Base-by-base conservation (phyloP, 2,113 vertebrate genomes). In the Callocephalon fimbriatum region DNA sequence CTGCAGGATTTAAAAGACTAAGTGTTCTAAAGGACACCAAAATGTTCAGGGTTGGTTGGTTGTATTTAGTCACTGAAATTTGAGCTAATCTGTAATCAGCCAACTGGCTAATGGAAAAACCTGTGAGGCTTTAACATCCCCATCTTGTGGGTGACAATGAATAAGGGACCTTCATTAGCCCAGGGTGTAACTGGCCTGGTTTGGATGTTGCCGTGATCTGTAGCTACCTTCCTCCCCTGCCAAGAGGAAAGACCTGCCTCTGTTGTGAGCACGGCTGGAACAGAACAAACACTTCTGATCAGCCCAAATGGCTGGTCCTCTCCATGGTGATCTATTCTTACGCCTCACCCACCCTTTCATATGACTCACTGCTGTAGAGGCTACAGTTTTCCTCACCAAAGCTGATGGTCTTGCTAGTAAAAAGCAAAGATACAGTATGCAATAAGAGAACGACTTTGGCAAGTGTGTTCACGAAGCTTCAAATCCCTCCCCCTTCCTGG, bases 261-360 rank as follows among this genome's bases (percentile, higher is more conserved):
- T 37, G 31, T 6, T 18, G 40, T n/a, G 72, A 83, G 76, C 79
- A 6, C 0, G 13, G 87, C 89, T 83, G 92, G 66, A 94, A 47
- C 59, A 70, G 68, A 89, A 93, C 88, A 89, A 85, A 59, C 8
- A 7, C 13, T 59, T 88, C 73, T 89, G 71, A 66, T 81, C 73
- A 82, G 90, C 85, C 66, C 84, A 22, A 59, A 6, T 0, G 76
- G 58, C 71, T 91, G 80, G 65, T 74, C 56, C 87, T 95, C 91
- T 96, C 95, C 95, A 82, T 89, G 94, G 93, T 66, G 87, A 96
- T 87, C 14, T 54, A 20, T 62, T 91, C 91, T 87, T 5, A 66
- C 2, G 3, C 90, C 81, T 94, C 95, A 86, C 81, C 92, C 97
- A 88, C 90, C 97, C 90, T 76, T 66, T 20, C 70, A 44, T 1